Conservation (phyloP, 2,888 invertebrate species). For the Hemithea aestivaria region DNA sequence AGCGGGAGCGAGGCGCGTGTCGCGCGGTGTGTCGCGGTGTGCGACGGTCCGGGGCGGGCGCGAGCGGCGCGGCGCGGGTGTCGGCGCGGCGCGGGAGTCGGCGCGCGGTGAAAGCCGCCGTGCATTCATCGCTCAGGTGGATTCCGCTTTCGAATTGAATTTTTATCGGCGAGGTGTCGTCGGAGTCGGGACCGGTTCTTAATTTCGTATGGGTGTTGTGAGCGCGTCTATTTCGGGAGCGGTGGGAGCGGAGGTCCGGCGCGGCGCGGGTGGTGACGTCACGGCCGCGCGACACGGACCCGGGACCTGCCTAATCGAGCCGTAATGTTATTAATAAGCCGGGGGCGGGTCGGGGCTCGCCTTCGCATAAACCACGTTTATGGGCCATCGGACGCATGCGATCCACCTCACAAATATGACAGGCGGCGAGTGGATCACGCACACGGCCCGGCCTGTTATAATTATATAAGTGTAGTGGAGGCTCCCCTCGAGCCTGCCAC, state of each 20-base stretch:
- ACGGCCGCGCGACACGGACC: conserved; percentile 45
- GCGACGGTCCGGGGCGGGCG: neutral
- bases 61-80: neutral
- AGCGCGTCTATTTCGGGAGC: conserved; percentile 75
- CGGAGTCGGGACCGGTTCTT: conserved; percentile 67
- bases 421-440: too few species aligned
- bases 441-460: too few species aligned
- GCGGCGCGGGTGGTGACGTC: conserved; percentile 45
- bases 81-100: conserved; percentile 32
- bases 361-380: conserved; percentile 49
- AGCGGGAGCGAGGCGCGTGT: too few species aligned
- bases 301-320: conserved; percentile 50
- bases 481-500: neutral
- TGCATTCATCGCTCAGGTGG: conserved; percentile 67
- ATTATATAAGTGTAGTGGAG: too few species aligned
- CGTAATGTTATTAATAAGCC: conserved; percentile 59
- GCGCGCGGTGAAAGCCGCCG: conserved; percentile 61
- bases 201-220: conserved; percentile 62
- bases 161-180: conserved; percentile 62
- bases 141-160: conserved; percentile 73
- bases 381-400: conserved; percentile 47
- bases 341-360: conserved; percentile 50
- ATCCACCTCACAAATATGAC: conserved; percentile 17
- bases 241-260: conserved; percentile 36
- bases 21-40: neutral